phyloP scores from a whole-genome alignment of 1,140 invertebrate species.

The Papilio xuthus region DNA sequence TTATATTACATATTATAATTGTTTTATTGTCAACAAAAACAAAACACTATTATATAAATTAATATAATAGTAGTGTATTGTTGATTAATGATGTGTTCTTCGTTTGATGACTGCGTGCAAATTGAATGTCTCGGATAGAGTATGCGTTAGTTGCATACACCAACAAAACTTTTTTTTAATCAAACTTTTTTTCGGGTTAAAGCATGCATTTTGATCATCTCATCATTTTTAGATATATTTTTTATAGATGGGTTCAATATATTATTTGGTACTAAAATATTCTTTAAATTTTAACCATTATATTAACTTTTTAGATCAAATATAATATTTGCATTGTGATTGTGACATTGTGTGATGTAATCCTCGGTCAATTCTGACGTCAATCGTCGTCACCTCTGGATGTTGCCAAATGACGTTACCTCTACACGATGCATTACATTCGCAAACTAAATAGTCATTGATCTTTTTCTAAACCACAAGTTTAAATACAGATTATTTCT shows the following conservation, averaged over 20 bases:
- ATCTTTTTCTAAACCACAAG: background rate
- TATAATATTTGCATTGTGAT: too few species aligned
- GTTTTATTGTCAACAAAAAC: conserved; percentile 1
- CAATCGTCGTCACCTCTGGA: background rate
- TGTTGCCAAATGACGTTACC: conserved; percentile 12
- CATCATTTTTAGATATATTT: too few species aligned
- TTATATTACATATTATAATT: conserved; percentile 12
- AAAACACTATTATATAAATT: conserved; percentile 15
- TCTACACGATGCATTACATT: background rate
- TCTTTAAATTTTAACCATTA: too few species aligned
- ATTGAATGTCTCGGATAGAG: background rate
- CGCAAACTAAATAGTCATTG: background rate
- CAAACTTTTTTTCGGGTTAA: too few species aligned
- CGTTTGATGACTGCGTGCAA: background rate
- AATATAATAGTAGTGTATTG: background rate
- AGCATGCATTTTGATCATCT: too few species aligned
- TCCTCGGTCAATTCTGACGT: background rate
- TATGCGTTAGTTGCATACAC: background rate
- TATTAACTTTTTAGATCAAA: too few species aligned
- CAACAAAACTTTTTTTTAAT: too few species aligned
- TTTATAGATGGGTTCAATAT: too few species aligned
- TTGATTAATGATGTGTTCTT: background rate
- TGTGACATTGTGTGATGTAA: background rate
- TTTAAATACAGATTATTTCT: background rate
- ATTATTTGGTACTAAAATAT: too few species aligned